phyloP scores from a whole-genome alignment of 2,797 vertebrate genomes.

The Lacerta viridis region DNA sequence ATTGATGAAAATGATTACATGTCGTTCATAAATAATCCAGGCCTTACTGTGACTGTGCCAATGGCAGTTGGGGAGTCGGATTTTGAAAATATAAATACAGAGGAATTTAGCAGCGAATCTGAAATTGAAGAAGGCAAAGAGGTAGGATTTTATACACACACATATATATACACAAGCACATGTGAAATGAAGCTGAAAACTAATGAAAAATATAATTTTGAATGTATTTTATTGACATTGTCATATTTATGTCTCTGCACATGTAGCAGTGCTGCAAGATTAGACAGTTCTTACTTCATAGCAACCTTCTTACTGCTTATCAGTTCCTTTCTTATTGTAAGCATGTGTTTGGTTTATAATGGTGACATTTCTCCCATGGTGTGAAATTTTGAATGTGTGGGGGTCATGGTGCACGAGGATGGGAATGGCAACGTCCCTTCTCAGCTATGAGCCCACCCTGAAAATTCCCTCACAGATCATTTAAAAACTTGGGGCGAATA shows the following conservation, averaged over 20 bases:
- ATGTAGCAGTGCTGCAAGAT: not conserved
- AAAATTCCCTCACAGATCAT: not conserved
- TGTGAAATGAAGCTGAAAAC: conserved; percentile 1
- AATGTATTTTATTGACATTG: not conserved
- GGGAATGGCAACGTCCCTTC: not conserved
- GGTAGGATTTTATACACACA: conserved; percentile 80
- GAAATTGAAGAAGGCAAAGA: conserved; percentile 89
- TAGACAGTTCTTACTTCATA: not conserved
- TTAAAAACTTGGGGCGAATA: not conserved
- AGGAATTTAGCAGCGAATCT: conserved; percentile 95
- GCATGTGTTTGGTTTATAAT: not conserved
- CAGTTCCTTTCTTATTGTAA: not conserved
- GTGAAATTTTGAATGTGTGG: not conserved
- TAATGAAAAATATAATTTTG: not conserved
- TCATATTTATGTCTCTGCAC: not conserved
- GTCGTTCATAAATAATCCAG: conserved; percentile 94
- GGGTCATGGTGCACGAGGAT: not conserved
- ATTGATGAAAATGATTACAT: conserved; percentile 90
- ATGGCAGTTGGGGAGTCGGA: conserved; percentile 96
- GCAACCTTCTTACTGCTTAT: not conserved
- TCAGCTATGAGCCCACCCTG: not conserved
- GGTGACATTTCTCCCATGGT: not conserved
- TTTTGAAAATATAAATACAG: conserved; percentile 95
- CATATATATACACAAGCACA: not conserved
- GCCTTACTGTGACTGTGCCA: conserved; percentile 92